Evolutionary conservation across 92 coral and sea anemone genomes (phyloP), one percentile per base, ranked within the genome.

Genomic region (Umimayanthus kanabou): DNA sequence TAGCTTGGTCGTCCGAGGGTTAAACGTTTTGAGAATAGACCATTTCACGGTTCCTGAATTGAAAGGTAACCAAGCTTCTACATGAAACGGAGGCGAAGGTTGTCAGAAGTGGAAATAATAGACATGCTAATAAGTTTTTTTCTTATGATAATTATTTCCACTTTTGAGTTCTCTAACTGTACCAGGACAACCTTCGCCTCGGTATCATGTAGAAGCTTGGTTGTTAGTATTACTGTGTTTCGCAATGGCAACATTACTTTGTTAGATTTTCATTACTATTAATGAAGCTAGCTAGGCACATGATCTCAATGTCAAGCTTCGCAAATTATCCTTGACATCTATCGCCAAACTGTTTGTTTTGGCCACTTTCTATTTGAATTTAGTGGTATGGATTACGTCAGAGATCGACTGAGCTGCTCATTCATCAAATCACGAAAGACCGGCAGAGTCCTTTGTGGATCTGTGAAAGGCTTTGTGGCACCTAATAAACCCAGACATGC

Each of bases 391-490:
- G 11, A 53, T 75, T 75, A 39, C 79, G 79, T 75, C 79, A 75
- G 79, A 75, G 79, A 33, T 33, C 37, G 69, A 61, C 69, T 61
- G 69, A 61, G n/a, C 69, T 22, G 69, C 69, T 23, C 69, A 61
- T 23, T 16, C 26, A 61, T 61, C 69, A 61, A 61, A 20, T 20
- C 26, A 61, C 69, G 69, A 61, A 61, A 2, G n/a, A 61, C n/a
- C 26, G 9, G 26, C 25, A 61, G 1, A 61, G 26, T 61, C 26
- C 69, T 18, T 25, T 23, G 26, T 61, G 69, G 69, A 61, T 61
- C 69, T 18, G 26, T 61, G 22, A 23, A 61, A 61, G 9, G 26
- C 3, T 23, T 61, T 23, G 69, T 16, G 26, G 69, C 69, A 18
- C 0, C 69, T 61, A 26, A 61, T 22, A 61, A 61, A 22, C 25